Conservation (phyloP, 2,113 vertebrate species). For the Perognathus longimembris region DNA sequence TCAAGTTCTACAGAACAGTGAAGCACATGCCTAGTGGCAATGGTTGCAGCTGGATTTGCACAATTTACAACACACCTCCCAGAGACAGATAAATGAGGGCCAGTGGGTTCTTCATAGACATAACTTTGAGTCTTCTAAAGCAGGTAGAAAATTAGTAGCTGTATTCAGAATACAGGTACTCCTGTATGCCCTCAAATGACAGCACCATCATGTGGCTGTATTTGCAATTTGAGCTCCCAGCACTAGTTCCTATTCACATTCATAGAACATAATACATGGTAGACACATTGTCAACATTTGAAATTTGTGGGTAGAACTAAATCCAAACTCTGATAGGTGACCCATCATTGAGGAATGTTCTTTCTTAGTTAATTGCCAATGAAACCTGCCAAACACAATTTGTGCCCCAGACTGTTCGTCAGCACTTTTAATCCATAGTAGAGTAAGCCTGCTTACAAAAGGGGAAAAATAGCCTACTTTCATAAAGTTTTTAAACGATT, state of each 20-base stretch:
- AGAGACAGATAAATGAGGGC: not conserved
- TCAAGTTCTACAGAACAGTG: not conserved
- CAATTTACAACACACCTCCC: not conserved
- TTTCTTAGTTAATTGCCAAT: constrained; percentile 61
- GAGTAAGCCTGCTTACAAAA: constrained; percentile 57
- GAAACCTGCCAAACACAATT: constrained; percentile 64
- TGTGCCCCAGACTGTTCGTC: constrained; percentile 67
- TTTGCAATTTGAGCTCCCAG: not conserved
- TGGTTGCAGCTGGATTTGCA: too few relatives aligned
- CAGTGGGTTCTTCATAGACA: not conserved
- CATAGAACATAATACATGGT: not conserved
- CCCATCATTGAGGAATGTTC: not conserved
- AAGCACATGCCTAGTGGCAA: not conserved
- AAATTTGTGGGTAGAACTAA: constrained; percentile 3
- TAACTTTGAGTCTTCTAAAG: not conserved
- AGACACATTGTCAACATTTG: not conserved
- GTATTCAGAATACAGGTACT: not conserved
- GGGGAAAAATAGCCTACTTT: constrained; percentile 60
- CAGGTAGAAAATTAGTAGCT: not conserved
- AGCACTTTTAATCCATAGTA: constrained; percentile 73
- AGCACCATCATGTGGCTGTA: not conserved
- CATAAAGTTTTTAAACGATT: constrained; percentile 68
- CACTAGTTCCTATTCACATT: not conserved
- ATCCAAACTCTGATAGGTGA: not conserved
- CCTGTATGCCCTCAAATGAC: not conserved